These are phyloP conservation scores for Agrotis puta DNA, from an alignment of 2,888 invertebrate genomes.

Conservation along the genomic window DNA sequence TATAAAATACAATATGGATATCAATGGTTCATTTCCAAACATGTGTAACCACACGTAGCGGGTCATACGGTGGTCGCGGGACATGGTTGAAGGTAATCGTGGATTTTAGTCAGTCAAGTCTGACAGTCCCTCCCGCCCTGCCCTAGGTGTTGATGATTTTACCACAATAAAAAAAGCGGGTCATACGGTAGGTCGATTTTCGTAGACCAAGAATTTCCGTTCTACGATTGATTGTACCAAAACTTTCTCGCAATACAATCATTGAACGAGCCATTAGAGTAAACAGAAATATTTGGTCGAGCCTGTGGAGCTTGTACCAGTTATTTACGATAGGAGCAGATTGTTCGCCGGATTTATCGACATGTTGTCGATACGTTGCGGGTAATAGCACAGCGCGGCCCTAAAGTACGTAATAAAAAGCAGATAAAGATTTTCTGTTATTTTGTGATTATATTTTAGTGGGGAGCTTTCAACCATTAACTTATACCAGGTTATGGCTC, in stretches of 20 bases:
- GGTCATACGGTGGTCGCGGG: no score
- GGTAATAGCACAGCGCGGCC: conserved; percentile 45
- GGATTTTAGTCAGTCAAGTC: no score
- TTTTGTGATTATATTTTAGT: conserved; percentile 26
- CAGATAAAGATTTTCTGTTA: conserved; percentile 44
- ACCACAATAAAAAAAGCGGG: no score
- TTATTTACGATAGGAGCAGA: conserved; percentile 51
- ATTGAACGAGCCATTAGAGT: conserved; percentile 30
- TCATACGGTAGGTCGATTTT: not conserved
- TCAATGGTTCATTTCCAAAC: no score
- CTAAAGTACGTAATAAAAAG: conserved; percentile 52
- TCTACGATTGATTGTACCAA: not conserved
- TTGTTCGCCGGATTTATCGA: conserved; percentile 61
- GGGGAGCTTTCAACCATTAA: not conserved
- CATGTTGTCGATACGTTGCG: conserved; percentile 64
- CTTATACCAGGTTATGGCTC: not conserved
- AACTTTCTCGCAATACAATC: conserved; percentile 18
- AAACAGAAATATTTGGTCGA: conserved; percentile 37
- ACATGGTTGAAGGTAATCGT: no score
- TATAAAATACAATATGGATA: no score
- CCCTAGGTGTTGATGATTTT: no score
- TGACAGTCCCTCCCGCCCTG: no score
- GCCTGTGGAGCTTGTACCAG: conserved; percentile 17
- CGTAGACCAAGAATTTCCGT: not conserved
- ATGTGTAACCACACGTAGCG: no score